Evolutionary conservation across 1,140 invertebrate genomes (phyloP).

Genomic region (Sitophilus oryzae): DNA sequence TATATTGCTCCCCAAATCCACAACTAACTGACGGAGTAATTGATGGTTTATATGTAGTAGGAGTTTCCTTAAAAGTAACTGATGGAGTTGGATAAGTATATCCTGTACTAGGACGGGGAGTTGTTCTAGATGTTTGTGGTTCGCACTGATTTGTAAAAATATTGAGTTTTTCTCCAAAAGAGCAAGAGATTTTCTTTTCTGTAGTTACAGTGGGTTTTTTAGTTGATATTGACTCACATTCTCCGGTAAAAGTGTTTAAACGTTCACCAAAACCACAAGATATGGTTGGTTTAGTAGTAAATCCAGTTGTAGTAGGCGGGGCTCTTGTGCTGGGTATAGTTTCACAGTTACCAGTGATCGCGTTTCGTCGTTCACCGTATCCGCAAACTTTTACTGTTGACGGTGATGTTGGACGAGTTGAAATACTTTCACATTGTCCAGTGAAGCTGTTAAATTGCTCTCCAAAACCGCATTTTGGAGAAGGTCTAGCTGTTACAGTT

Average conservation of each 20-base stretch:
- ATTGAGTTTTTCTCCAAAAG: background rate
- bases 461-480: background rate
- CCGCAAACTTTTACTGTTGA: slow-evolving; percentile 12
- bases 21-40: background rate
- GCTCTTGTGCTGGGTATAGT: background rate
- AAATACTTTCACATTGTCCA: slow-evolving; percentile 3
- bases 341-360: background rate
- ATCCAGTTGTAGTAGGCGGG: background rate
- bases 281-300: slow-evolving; percentile 10
- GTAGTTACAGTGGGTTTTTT: background rate
- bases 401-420: slow-evolving; percentile 3
- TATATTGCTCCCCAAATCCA: background rate
- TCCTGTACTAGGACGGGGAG: background rate
- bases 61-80: slow-evolving; percentile 1
- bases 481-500: background rate
- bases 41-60: background rate
- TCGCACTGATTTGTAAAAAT: background rate
- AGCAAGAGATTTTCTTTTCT: background rate
- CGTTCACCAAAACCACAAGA: slow-evolving; percentile 12
- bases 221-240: background rate
- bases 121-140: background rate
- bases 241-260: slow-evolving; percentile 9
- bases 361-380: background rate
- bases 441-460: background rate
- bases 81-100: slow-evolving; percentile 7